phyloP scores from a whole-genome alignment of 1,140 invertebrate species.

The Leptinotarsa texana region DNA sequence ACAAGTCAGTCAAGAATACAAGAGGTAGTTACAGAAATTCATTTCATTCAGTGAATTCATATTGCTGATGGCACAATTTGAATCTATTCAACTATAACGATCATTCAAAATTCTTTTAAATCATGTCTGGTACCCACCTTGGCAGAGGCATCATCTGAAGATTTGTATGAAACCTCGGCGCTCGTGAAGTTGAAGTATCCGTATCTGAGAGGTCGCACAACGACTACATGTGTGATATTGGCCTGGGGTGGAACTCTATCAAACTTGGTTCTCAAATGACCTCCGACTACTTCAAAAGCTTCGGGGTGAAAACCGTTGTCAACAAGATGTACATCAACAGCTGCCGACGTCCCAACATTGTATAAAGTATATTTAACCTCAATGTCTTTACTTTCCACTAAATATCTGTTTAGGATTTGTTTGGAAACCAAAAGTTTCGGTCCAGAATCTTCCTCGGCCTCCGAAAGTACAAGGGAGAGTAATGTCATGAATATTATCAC shows the following conservation, averaged over 20 bases:
- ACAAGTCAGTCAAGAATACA: slow-evolving; percentile 14
- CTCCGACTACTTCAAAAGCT: slow-evolving; percentile 84
- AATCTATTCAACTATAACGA: no score
- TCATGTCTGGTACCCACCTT: slow-evolving; percentile 59
- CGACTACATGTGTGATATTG: slow-evolving; percentile 93
- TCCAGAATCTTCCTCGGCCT: slow-evolving; percentile 67
- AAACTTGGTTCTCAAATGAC: slow-evolving; percentile 80
- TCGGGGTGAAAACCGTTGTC: slow-evolving; percentile 90
- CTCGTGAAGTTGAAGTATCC: slow-evolving; percentile 98
- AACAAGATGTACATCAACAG: slow-evolving; percentile 83
- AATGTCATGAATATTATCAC: not conserved
- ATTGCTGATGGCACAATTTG: no score
- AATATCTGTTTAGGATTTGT: slow-evolving; percentile 94
- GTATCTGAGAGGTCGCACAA: slow-evolving; percentile 85
- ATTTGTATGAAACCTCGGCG: slow-evolving; percentile 88
- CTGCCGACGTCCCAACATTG: slow-evolving; percentile 85
- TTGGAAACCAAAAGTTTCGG: slow-evolving; percentile 81
- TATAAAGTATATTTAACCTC: slow-evolving; percentile 89
- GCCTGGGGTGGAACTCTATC: slow-evolving; percentile 88
- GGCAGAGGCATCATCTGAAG: slow-evolving; percentile 71
- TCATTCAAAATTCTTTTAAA: slow-evolving; percentile 10
- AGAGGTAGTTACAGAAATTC: no score
- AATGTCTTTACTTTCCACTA: slow-evolving; percentile 98
- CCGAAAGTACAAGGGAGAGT: slow-evolving; percentile 17
- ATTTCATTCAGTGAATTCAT: no score